These are phyloP conservation scores for Tetranychus truncatus DNA, from an alignment of 2,888 invertebrate genomes.

Conservation along the genomic window DNA sequence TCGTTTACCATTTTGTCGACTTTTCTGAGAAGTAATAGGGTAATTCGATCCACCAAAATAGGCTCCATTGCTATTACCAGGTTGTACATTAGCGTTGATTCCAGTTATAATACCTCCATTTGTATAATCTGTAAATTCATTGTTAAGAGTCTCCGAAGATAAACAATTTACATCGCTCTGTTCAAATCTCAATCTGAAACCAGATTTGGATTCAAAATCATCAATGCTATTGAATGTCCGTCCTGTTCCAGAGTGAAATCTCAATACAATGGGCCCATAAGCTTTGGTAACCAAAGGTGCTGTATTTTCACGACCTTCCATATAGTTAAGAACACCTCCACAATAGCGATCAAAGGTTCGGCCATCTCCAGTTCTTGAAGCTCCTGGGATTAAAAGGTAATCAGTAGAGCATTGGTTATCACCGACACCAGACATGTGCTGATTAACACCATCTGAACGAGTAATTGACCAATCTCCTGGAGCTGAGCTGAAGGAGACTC, in stretches of 20 bases:
- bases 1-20: background rate
- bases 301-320: background rate
- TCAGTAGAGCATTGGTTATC: constrained; percentile 19
- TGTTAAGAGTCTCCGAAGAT: background rate
- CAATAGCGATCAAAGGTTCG: constrained; percentile 22
- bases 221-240: background rate
- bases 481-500: constrained; percentile 16
- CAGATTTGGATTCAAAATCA: background rate
- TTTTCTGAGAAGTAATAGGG: background rate
- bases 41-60: background rate
- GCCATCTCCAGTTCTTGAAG: constrained; percentile 17
- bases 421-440: constrained; percentile 14
- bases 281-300: constrained; percentile 19
- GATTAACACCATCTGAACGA: background rate
- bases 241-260: constrained; percentile 18
- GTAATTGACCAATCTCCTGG: constrained; percentile 14
- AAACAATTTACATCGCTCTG: constrained; percentile 20
- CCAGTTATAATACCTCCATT: background rate
- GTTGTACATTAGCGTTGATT: background rate
- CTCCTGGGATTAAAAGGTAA: constrained; percentile 21
- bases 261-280: constrained; percentile 22
- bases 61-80: background rate
- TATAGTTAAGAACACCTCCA: constrained; percentile 18
- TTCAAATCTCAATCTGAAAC: constrained; percentile 21
- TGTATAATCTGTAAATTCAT: background rate